A percentile compares a stretch with the other conserved stretches of the same genome.
phyloP scores from a whole-genome alignment of 1,140 invertebrate species.

The Portunus trituberculatus region DNA sequence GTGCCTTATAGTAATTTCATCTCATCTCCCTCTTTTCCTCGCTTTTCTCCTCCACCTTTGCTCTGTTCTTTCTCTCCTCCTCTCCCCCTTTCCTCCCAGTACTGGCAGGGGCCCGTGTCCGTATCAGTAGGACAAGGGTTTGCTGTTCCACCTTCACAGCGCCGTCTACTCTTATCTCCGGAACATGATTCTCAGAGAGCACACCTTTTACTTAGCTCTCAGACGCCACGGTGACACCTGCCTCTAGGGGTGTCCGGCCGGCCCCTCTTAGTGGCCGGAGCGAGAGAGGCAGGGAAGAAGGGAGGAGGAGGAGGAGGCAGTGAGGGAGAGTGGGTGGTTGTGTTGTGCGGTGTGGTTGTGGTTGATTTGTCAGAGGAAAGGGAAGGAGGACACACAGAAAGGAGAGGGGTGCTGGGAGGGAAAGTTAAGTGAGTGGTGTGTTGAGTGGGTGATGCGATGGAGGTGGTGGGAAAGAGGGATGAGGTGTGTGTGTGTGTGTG shows the following conservation, averaged over 20 bases:
- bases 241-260: background rate
- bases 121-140: background rate
- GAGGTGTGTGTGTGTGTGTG: too few relatives aligned
- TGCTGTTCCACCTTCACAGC: background rate
- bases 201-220: constrained; percentile 22
- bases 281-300: background rate
- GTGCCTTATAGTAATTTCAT: too few relatives aligned
- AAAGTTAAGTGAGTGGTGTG: background rate
- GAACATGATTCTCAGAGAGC: constrained; percentile 8
- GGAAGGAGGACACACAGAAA: background rate
- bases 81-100: background rate
- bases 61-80: background rate
- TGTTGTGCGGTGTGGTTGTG: background rate
- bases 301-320: background rate
- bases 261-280: background rate
- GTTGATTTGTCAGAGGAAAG: background rate
- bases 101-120: background rate
- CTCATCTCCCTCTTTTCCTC: background rate
- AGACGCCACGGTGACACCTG: constrained; percentile 7
- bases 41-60: background rate
- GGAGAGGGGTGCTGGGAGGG: background rate
- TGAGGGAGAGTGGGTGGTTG: constrained; percentile 6
- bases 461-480: background rate
- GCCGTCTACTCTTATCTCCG: background rate
- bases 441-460: background rate